phyloP scores from a whole-genome alignment of 2,113 vertebrate species.

The Dermatemys mawii region DNA sequence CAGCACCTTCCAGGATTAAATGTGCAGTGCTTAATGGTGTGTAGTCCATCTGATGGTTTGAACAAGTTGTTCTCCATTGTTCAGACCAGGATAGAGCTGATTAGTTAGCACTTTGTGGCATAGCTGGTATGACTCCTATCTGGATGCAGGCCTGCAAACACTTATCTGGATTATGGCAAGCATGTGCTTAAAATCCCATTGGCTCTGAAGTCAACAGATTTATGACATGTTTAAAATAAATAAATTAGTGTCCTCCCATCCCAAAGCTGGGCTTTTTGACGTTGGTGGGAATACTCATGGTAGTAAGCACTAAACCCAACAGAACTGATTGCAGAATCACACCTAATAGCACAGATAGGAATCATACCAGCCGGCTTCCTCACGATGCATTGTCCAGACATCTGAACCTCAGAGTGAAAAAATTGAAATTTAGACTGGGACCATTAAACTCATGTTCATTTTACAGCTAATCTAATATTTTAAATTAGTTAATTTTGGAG shows the following conservation, averaged over 20 bases:
- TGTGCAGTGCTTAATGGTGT: accelerated
- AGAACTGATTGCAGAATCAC: neutral
- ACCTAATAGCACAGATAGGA: accelerated
- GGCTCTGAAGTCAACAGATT: neutral
- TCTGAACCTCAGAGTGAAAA: neutral
- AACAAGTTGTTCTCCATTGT: neutral
- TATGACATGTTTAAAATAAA: neutral
- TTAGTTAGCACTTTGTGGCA: accelerated
- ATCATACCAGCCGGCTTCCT: neutral
- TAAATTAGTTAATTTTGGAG: neutral
- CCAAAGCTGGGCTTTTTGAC: neutral
- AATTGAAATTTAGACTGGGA: neutral
- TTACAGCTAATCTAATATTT: neutral
- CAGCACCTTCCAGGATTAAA: neutral
- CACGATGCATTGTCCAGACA: neutral
- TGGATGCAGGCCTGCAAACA: neutral
- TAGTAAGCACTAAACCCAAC: neutral
- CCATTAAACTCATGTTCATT: neutral
- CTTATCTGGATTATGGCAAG: neutral
- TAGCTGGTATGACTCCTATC: neutral
- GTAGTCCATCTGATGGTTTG: accelerated
- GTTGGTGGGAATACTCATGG: neutral
- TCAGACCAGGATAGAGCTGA: accelerated
- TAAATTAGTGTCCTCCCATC: neutral
- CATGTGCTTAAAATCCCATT: neutral